Percentiles rank a stretch among this genome's conserved stretches.
Evolutionary conservation across 2,113 vertebrate species (phyloP).

Genomic region (Formicarius rufipectus): DNA sequence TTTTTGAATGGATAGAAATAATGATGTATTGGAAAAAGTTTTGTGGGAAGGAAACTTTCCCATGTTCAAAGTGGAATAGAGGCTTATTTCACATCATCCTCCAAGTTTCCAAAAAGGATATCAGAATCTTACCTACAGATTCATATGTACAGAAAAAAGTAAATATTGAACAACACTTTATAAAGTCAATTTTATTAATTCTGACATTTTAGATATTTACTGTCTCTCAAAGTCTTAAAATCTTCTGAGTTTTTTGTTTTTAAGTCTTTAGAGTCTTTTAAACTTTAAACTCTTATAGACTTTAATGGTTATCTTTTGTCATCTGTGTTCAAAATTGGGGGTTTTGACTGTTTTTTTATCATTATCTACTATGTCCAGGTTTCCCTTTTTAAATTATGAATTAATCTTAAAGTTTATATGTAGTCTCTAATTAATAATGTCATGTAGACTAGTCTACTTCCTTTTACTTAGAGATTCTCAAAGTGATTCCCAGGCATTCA

Average conservation of each 20-base stretch:
- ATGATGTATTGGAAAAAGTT: background rate
- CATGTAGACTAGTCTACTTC: background rate
- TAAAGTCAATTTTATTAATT: background rate
- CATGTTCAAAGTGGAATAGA: background rate
- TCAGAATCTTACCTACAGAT: background rate
- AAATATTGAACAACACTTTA: background rate
- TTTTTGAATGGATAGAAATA: background rate
- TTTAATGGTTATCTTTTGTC: background rate
- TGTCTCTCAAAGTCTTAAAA: background rate
- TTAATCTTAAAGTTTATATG: background rate
- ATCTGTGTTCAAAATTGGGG: background rate
- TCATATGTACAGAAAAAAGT: background rate
- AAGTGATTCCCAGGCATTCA: background rate
- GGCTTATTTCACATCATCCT: background rate
- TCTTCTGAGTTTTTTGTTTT: background rate
- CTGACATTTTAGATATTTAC: background rate
- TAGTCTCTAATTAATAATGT: background rate
- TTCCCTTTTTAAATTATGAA: background rate
- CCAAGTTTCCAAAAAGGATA: background rate
- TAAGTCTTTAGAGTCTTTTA: too few species aligned
- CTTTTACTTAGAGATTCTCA: background rate
- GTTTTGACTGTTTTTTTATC: background rate
- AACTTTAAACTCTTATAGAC: background rate
- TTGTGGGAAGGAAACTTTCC: background rate
- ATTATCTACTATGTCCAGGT: background rate